Evolutionary conservation across 23 tunicate species (phyloP), one percentile per base, ranked within the genome.

Genomic region (Phallusia fumigata): DNA sequence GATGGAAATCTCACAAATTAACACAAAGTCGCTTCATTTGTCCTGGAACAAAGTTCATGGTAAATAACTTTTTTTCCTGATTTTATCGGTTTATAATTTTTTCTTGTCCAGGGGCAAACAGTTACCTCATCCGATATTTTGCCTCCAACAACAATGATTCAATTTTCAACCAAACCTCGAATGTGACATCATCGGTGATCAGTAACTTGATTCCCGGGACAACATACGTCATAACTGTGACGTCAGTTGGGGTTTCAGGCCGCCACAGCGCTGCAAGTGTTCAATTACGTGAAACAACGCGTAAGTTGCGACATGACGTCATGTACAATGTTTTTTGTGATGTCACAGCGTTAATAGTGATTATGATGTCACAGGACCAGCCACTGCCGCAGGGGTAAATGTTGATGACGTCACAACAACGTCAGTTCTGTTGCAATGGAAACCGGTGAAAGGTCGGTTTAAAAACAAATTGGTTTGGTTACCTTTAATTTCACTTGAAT

Each of bases 391-490:
- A 18, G 76, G 72, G 22, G 75, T 86, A 32, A 76, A 35, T 30
- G 3, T 78, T 21, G 64, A 53, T 64, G 50, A 75, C 75, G 64
- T 82, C 52, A 76, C 82, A 79, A 85, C 95, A 10, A 77, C 83
- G n/a, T 81, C 95, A 52, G 64, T 90, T 16, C 35, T 79, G 51
- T 45, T 90, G 83, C 30, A 35, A 8, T 90, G 95, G 95, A 15
- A 47, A 64, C 74, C 74, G 0, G 86, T 86, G 33, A 44, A 52
- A 79, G 93, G 93, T 79, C 24, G 16, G 84, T 52, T 34, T 40
- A 0, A 16, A 47, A 21, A 30, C 16, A 3, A 24, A 58, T 6
- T 58, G 28, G 11, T 58, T 58, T 22, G 26, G 69, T 21, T 22
- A 58, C 8, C 3, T 58, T 22, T 58, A 3, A 58, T 58, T 58